A percentile compares a stretch with the other conserved stretches of the same genome.
phyloP scores from a whole-genome alignment of 2,113 vertebrate species.

The Corythaixoides concolor region DNA sequence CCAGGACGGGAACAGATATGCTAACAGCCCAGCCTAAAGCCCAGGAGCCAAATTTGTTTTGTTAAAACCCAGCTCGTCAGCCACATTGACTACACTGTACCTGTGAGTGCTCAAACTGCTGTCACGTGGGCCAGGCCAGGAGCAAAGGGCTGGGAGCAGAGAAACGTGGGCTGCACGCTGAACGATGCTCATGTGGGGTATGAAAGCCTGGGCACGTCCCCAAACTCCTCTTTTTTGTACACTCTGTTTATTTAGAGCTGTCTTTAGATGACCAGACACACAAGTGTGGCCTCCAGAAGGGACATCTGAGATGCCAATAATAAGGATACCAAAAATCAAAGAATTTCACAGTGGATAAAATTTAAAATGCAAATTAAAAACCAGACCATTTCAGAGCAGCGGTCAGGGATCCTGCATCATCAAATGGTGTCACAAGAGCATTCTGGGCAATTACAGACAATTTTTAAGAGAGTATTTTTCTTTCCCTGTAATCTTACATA shows the following conservation, averaged over 20 bases:
- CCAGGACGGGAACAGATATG: not conserved
- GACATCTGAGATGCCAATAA: not conserved
- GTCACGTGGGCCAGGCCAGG: not conserved
- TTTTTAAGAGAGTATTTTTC: constrained; percentile 54
- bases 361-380: constrained; percentile 10
- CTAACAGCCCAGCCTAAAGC: not conserved
- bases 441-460: constrained; percentile 48
- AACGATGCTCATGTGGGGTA: not conserved
- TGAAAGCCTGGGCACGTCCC: not conserved
- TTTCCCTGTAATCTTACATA: constrained; percentile 60
- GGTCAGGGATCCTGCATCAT: not conserved
- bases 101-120: not conserved
- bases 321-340: not conserved
- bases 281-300: not conserved
- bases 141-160: fast-evolving
- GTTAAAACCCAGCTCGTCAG: fast-evolving
- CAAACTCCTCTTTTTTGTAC: not conserved
- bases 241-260: not conserved
- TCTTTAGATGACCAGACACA: not conserved
- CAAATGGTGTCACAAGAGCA: constrained; percentile 54
- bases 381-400: not conserved
- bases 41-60: not conserved
- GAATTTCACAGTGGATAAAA: not conserved
- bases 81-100: not conserved
- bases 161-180: fast-evolving